Evolutionary conservation across 1,140 invertebrate species (phyloP).

Genomic region (Scaptomyza pallida): DNA sequence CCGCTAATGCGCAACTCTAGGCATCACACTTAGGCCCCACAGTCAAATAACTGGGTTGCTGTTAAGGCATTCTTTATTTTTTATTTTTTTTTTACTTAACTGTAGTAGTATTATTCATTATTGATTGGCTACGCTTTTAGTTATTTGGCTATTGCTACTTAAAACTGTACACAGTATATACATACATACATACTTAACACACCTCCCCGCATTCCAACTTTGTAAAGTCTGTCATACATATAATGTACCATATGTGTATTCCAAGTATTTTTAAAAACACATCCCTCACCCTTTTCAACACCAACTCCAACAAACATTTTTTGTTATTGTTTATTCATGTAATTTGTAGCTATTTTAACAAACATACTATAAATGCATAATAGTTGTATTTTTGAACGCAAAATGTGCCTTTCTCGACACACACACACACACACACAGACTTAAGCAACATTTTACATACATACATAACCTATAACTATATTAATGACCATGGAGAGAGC

Average conservation of each 20-base stretch:
- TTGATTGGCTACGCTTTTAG: constrained; percentile 6
- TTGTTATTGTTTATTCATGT: constrained; percentile 17
- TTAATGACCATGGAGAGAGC: constrained; percentile 4
- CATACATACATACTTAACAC: not conserved
- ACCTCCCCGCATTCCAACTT: constrained; percentile 2
- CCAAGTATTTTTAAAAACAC: not conserved
- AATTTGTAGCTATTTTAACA: constrained; percentile 10
- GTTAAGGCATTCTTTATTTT: not conserved
- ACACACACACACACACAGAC: constrained; percentile 27
- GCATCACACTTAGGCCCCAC: constrained; percentile 57
- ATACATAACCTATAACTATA: constrained; percentile 4
- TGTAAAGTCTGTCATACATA: constrained; percentile 7
- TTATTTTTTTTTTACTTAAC: constrained; percentile 11
- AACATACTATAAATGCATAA: not conserved
- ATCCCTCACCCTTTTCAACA: not conserved
- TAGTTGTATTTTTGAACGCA: constrained; percentile 8
- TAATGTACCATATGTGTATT: constrained; percentile 5
- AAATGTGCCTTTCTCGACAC: constrained; percentile 40
- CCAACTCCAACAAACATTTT: constrained; percentile 2
- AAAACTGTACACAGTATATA: constrained; percentile 5
- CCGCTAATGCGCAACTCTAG: constrained; percentile 90
- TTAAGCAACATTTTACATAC: constrained; percentile 18
- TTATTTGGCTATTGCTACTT: constrained; percentile 41
- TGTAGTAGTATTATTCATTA: constrained; percentile 42
- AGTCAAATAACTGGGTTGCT: not conserved